A percentile compares a stretch with the other conserved stretches of the same genome.
phyloP scores from a whole-genome alignment of 2,797 vertebrate species.

The Enteromius unitaeniatus region DNA sequence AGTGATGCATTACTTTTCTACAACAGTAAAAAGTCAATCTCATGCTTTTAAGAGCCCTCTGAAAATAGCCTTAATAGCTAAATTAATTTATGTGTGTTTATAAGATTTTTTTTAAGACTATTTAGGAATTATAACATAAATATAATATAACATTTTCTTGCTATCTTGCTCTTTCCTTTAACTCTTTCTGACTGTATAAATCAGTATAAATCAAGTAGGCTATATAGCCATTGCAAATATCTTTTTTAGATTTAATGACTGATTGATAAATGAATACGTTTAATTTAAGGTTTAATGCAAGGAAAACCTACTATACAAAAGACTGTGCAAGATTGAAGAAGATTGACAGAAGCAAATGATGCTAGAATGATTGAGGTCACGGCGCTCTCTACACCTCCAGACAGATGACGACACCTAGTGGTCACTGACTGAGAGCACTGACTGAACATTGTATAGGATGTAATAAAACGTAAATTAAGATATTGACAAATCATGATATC shows the following conservation, averaged over 20 bases:
- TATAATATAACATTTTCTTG: background rate
- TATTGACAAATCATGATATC: background rate
- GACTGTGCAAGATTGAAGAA: background rate
- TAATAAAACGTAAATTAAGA: background rate
- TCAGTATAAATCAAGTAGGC: background rate
- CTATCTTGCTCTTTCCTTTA: too few species aligned
- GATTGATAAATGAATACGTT: background rate
- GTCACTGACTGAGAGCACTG: background rate
- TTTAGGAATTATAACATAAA: background rate
- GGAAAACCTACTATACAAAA: too few species aligned
- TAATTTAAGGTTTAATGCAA: background rate
- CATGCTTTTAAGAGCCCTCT: background rate
- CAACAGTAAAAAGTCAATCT: background rate
- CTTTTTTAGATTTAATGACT: background rate
- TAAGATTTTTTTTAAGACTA: background rate
- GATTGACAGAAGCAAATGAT: background rate
- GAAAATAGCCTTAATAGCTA: background rate
- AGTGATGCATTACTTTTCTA: background rate
- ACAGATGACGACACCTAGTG: conserved; percentile 1
- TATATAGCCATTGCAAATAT: background rate
- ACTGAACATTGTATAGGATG: background rate
- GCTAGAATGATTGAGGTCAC: background rate
- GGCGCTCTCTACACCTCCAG: background rate
- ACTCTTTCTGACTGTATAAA: background rate
- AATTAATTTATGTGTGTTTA: background rate